Evolutionary conservation across 2,888 invertebrate species (phyloP).

Genomic region (Napeogenes sylphis): DNA sequence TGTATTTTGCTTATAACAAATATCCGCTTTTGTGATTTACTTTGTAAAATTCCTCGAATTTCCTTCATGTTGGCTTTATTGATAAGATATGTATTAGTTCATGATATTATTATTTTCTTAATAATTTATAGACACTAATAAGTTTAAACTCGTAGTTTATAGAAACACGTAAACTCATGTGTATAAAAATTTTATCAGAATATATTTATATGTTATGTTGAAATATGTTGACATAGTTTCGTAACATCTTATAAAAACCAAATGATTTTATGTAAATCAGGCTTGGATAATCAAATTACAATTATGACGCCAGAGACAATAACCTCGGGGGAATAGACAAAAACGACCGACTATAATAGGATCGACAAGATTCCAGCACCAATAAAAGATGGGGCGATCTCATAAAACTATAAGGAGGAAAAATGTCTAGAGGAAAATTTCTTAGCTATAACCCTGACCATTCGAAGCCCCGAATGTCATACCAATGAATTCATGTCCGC

Average conservation of each 20-base stretch:
- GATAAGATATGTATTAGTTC: too few relatives aligned
- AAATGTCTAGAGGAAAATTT: slow-evolving; percentile 52
- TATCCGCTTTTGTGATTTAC: slow-evolving; percentile 31
- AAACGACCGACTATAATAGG: slow-evolving; percentile 57
- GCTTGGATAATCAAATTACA: slow-evolving; percentile 1
- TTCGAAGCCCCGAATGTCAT: slow-evolving; percentile 73
- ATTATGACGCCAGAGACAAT: slow-evolving; percentile 1
- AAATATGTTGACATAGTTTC: too few relatives aligned
- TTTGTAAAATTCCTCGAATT: slow-evolving; percentile 28
- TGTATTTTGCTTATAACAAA: slow-evolving; percentile 28
- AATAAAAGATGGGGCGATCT: slow-evolving; percentile 71
- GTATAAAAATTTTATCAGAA: too few relatives aligned
- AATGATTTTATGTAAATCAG: not conserved
- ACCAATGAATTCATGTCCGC: slow-evolving; percentile 75
- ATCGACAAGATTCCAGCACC: slow-evolving; percentile 71
- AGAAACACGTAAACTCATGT: too few relatives aligned
- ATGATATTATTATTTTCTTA: too few relatives aligned
- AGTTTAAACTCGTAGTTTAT: too few relatives aligned
- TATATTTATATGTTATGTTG: too few relatives aligned
- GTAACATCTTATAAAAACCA: not conserved
- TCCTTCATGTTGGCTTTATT: slow-evolving; percentile 10
- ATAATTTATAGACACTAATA: too few relatives aligned
- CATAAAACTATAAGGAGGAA: slow-evolving; percentile 75
- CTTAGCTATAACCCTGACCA: slow-evolving; percentile 64
- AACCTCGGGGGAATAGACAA: slow-evolving; percentile 38